Percentiles rank a stretch among this genome's conserved stretches.
These are phyloP conservation scores for Staurois parvus DNA, from an alignment of 2,797 vertebrate species.

Conservation along the genomic window DNA sequence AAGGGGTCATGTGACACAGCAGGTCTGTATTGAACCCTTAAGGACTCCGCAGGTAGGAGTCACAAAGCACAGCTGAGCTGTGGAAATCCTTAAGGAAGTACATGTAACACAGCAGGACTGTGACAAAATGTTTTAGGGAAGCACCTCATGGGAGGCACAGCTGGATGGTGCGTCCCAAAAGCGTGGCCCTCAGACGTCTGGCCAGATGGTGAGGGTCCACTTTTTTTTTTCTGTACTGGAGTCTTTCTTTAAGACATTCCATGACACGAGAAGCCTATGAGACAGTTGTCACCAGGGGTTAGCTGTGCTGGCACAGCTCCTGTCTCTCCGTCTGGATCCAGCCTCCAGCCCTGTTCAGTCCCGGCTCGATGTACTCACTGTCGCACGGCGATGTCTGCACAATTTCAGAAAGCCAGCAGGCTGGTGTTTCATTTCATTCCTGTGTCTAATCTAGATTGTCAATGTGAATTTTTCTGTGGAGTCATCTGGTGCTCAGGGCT, in stretches of 20 bases:
- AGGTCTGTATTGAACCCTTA: constrained; percentile 44
- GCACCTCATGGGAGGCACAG: constrained; percentile 16
- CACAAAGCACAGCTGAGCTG: constrained; percentile 51
- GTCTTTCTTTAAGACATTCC: constrained; percentile 50
- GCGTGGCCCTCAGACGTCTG: constrained; percentile 3
- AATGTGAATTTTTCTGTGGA: constrained; percentile 49
- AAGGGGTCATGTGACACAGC: constrained; percentile 45
- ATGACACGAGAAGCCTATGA: constrained; percentile 7
- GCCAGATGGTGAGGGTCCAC: constrained; percentile 4
- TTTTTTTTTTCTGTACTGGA: constrained; percentile 46
- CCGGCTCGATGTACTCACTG: not conserved
- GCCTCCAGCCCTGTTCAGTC: constrained; percentile 2
- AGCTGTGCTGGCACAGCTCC: constrained; percentile 36
- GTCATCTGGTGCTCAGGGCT: constrained; percentile 39
- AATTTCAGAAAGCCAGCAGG: constrained; percentile 51
- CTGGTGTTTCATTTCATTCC: constrained; percentile 54
- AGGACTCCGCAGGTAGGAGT: constrained; percentile 55
- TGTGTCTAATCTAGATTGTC: constrained; percentile 46
- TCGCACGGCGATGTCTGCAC: constrained; percentile 27
- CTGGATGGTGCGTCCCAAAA: constrained; percentile 19
- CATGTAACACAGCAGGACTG: constrained; percentile 34
- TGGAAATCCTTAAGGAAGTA: constrained; percentile 13
- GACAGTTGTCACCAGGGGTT: not conserved
- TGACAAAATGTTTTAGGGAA: constrained; percentile 6
- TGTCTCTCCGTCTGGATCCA: not conserved